Base-by-base conservation (phyloP, 2,797 vertebrate species). In the Simalia tracyae region DNA sequence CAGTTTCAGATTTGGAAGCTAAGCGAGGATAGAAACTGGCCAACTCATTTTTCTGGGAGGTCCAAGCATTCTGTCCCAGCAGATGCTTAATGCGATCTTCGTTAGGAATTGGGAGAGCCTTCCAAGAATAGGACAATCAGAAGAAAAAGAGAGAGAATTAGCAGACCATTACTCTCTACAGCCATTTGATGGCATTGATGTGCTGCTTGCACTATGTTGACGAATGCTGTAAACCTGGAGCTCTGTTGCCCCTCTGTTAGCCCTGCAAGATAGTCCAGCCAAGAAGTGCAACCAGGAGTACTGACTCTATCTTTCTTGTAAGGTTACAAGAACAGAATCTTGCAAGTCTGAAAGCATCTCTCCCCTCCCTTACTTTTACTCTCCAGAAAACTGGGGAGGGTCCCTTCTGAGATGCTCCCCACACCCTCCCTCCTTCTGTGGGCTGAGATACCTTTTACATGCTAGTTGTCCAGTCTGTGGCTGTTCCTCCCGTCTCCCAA, bases 1-100 rank as follows among this genome's bases (percentile, higher is more conserved):
- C 98, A 0, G 98, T 98, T 94, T 98, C 98, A 0, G 98, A 98
- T 93, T 98, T 98, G 93, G 97, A 97, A 59, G 97, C 96, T 68
- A 98, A 95, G 88, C 97, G 97, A 50, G 98, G 98, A 90, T 98
- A 98, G 95, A 98, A 98, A 57, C 96, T 96, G 9, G 97, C 98
- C 91, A 98, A 93, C 89, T 98, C 97, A 0, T 98, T 98, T 96
- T 98, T 98, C 96, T 98, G 98, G 0, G 98, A 97, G 1, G 98
- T 98, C 98, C 98, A 98, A 59, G 98, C 98, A 3, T 98, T 98
- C 94, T 98, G 98, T 26, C 97, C 97, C 93, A 98, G 94, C 36
- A 98, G 96, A 59, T 98, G 97, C 93, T 98, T 98, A 95, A 98
- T 98, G 50, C 97, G 94, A 91, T 98, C 98, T 93, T 98, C 98